These are phyloP conservation scores for Dynastes maya DNA, from an alignment of 2,888 invertebrate species.

Conservation along the genomic window DNA sequence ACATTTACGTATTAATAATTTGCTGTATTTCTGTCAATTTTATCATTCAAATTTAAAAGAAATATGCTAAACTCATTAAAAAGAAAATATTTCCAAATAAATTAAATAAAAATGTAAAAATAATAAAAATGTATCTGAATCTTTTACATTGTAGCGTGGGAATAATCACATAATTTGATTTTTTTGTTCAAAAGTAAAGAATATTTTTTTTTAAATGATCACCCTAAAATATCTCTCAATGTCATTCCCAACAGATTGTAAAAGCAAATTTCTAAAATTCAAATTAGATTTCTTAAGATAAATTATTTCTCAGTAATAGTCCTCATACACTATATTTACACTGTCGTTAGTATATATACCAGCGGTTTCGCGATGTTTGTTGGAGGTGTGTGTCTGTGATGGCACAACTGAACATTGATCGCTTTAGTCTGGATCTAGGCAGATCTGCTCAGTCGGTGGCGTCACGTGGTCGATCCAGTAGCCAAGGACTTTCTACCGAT, in stretches of 20 bases:
- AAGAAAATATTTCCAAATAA: neutral
- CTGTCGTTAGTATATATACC: slow-evolving; percentile 48
- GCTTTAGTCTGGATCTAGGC: slow-evolving; percentile 72
- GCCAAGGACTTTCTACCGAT: slow-evolving; percentile 74
- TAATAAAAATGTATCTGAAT: neutral
- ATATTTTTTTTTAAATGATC: neutral
- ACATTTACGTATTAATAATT: too few species aligned
- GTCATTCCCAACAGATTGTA: slow-evolving; percentile 1
- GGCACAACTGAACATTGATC: slow-evolving; percentile 78
- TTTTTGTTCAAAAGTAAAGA: neutral
- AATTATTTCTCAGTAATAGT: neutral
- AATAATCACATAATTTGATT: neutral
- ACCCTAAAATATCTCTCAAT: neutral
- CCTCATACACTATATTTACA: neutral
- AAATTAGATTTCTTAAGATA: neutral
- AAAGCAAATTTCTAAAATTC: slow-evolving; percentile 27
- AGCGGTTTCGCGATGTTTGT: neutral
- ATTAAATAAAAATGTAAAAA: neutral
- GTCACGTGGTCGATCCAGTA: slow-evolving; percentile 77
- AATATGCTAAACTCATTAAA: neutral
- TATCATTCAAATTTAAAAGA: too few species aligned
- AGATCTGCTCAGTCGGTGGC: slow-evolving; percentile 79
- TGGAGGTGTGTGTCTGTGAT: slow-evolving; percentile 77
- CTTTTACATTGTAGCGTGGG: neutral
- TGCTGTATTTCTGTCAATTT: too few species aligned